Conservation (phyloP, 2,888 invertebrate genomes). For the Philhelius pedissequus region DNA sequence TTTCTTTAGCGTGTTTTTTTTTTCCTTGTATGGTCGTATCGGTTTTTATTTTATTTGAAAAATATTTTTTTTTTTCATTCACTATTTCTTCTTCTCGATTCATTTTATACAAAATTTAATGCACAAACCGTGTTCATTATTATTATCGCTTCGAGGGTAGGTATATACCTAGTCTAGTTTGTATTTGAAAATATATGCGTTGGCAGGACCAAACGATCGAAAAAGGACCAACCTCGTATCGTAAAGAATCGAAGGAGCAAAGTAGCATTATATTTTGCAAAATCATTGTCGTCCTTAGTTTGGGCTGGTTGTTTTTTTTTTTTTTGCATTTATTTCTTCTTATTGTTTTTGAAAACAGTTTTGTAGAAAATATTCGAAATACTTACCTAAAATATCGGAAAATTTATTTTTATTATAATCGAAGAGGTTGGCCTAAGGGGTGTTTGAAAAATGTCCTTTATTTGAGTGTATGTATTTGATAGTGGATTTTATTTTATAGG, state of each 20-base stretch:
- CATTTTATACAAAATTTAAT: constrained; percentile 67
- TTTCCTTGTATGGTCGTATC: constrained; percentile 15
- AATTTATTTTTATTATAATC: constrained; percentile 64
- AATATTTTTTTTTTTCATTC: not conserved
- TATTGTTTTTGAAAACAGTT: constrained; percentile 23
- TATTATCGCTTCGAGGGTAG: constrained; percentile 62
- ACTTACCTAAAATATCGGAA: constrained; percentile 53
- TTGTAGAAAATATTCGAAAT: constrained; percentile 41
- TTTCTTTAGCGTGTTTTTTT: constrained; percentile 38
- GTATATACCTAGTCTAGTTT: constrained; percentile 31
- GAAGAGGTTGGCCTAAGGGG: constrained; percentile 40
- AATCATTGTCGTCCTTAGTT: constrained; percentile 38
- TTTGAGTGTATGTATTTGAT: constrained; percentile 1
- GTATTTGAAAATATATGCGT: constrained; percentile 34
- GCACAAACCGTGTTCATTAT: constrained; percentile 69
- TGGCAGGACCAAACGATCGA: constrained; percentile 18
- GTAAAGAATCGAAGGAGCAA: constrained; percentile 60
- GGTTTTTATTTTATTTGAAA: constrained; percentile 9
- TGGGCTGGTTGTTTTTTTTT: constrained; percentile 4
- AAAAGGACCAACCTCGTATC: constrained; percentile 53
- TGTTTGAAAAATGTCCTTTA: constrained; percentile 12
- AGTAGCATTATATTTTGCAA: constrained; percentile 27
- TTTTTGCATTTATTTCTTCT: not conserved
- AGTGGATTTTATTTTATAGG: not conserved
- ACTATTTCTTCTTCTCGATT: constrained; percentile 46